phyloP scores from a whole-genome alignment of 2,888 invertebrate genomes.

The Zele albiditarsus region DNA sequence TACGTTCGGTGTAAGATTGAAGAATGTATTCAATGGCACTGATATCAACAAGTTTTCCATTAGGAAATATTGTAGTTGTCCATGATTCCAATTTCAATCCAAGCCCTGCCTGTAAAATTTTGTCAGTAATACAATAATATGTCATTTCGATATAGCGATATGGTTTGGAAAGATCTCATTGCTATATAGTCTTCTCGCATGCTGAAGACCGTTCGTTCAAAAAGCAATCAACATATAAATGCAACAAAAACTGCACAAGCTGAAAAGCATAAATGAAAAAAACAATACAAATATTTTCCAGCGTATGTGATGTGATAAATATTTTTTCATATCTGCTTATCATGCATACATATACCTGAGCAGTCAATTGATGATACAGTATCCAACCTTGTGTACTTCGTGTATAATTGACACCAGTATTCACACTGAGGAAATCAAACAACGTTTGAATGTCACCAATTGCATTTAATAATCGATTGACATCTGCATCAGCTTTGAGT shows the following conservation, averaged over 20 bases:
- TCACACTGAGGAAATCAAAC: neutral
- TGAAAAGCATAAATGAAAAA: too few relatives aligned
- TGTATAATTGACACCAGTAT: conserved; percentile 37
- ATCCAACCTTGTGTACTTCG: conserved; percentile 14
- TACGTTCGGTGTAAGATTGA: conserved; percentile 25
- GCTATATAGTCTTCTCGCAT: too few relatives aligned
- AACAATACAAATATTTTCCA: too few relatives aligned
- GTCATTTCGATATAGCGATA: neutral
- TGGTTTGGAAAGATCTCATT: too few relatives aligned
- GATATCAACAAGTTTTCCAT: conserved; percentile 34
- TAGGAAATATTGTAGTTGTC: conserved; percentile 24
- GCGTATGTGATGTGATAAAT: too few relatives aligned
- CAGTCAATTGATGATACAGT: conserved; percentile 30
- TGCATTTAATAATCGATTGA: neutral
- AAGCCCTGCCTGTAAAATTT: conserved; percentile 17
- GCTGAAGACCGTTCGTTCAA: too few relatives aligned
- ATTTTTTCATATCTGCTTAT: neutral
- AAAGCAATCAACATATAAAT: too few relatives aligned
- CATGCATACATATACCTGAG: conserved; percentile 19
- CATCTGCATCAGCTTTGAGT: neutral
- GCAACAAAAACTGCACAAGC: too few relatives aligned
- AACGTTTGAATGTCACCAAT: neutral
- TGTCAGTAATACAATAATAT: too few relatives aligned
- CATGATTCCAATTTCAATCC: conserved; percentile 29
- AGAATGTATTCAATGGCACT: conserved; percentile 29